Evolutionary conservation across 2,797 vertebrate genomes (phyloP), one percentile per base, ranked within the genome.

Genomic region (Neosalanx taihuensis): DNA sequence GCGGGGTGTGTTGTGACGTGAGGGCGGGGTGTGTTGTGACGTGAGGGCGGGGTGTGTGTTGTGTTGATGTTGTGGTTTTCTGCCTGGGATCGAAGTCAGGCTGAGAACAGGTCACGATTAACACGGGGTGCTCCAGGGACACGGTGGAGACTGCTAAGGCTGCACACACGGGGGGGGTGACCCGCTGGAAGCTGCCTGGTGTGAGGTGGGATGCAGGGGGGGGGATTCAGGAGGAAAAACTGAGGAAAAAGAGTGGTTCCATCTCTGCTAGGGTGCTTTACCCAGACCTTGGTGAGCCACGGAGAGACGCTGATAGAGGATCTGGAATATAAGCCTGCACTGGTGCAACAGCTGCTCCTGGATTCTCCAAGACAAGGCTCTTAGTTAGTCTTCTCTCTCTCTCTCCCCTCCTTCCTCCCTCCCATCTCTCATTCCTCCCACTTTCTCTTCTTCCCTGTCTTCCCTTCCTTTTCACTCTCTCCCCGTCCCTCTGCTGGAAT

Each of bases 21-120:
- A 29, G 70, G 77, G 29, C 1, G 70, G 77, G 29, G 1, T 0
- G 76, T 72, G 78, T n/a, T n/a, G n/a, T n/a, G n/a, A n/a, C n/a
- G n/a, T n/a, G 17, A 3, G 51, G 15, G 15, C 23, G 20, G 58
- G 67, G 4, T 3, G n/a, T 10, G 37, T 41, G 17, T 56, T 41
- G 63, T 65, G 10, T 65, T n/a, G 33, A 35, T 66, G 64, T 56
- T 66, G 46, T 66, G 46, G 23, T 41, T 66, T 66, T 66, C 46
- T 17, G 41, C 51, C 64, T 66, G 64, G 23, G 37, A 65, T 35
- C 46, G 20, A 20, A 46, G 18, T 46, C 20, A 23, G 20, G 13
- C 23, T 51, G 64, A 23, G 23, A 51, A 49, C 41, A 26, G 64
- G 20, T 66, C 64, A 30, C 7, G 41, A 51, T 13, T 6, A 23